Evolutionary conservation across 2,797 vertebrate genomes (phyloP).

Genomic region (Falco peregrinus): DNA sequence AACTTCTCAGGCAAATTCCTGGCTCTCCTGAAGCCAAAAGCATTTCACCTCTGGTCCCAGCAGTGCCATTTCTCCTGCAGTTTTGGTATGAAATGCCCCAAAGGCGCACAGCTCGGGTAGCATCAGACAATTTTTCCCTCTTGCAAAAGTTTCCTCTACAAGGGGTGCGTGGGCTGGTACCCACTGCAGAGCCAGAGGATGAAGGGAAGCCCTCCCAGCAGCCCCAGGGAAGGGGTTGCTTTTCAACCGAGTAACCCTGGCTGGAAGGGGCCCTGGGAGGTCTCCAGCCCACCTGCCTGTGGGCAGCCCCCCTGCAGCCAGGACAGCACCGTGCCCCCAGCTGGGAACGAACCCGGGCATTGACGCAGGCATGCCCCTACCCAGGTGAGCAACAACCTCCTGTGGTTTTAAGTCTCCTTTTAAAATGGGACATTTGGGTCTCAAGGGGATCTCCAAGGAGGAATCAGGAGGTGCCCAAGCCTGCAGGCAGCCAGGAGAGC

Average conservation of each 20-base stretch:
- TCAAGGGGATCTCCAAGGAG: background rate
- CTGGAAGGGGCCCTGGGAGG: background rate
- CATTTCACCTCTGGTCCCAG: background rate
- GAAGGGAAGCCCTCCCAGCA: background rate
- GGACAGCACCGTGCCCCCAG: rapidly evolving
- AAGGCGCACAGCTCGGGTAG: background rate
- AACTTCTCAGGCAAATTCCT: background rate
- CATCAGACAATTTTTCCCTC: background rate
- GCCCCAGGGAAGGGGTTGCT: background rate
- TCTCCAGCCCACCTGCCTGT: background rate
- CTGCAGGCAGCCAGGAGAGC: background rate
- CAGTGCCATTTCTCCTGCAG: background rate
- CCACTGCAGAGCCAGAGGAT: background rate
- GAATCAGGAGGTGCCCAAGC: background rate
- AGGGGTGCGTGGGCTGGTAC: background rate
- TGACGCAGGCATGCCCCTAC: background rate
- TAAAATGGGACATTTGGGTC: background rate
- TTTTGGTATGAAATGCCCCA: background rate
- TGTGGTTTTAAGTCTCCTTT: background rate
- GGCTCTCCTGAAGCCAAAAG: background rate
- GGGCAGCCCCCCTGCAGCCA: background rate
- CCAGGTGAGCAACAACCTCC: background rate
- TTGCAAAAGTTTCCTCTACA: background rate
- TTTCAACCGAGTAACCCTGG: background rate
- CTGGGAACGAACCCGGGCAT: rapidly evolving